phyloP scores from a whole-genome alignment of 2,888 invertebrate species.

The Drosophila bunnanda region DNA sequence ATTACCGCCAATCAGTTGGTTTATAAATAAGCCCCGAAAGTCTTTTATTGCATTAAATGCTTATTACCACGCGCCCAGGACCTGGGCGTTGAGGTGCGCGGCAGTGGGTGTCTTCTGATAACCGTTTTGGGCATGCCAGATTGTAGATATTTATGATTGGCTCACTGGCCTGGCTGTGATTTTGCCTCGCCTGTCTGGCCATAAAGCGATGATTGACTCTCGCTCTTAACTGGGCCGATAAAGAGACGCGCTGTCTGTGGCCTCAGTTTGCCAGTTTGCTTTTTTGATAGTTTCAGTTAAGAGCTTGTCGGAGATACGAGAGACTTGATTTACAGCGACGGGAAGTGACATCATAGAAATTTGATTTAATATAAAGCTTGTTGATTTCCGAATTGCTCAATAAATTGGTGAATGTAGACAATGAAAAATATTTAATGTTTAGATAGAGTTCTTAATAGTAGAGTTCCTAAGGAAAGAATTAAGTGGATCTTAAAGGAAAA shows the following conservation, averaged over 20 bases:
- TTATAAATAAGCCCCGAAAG: constrained; percentile 45
- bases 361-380: background rate
- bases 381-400: constrained; percentile 18
- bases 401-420: background rate
- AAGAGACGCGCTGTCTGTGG: constrained; percentile 56
- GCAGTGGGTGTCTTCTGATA: constrained; percentile 50
- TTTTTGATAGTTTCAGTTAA: constrained; percentile 32
- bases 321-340: constrained; percentile 25
- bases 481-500: background rate
- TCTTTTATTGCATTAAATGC: constrained; percentile 38
- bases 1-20: constrained; percentile 69
- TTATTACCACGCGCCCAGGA: constrained; percentile 20
- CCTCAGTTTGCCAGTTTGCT: constrained; percentile 7
- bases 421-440: background rate
- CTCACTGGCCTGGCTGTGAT: constrained; percentile 52
- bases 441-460: fast-evolving
- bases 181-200: constrained; percentile 60
- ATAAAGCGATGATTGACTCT: constrained; percentile 73
- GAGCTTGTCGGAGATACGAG: constrained; percentile 6
- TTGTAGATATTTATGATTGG: constrained; percentile 67
- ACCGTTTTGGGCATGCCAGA: constrained; percentile 51
- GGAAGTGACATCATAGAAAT: constrained; percentile 1
- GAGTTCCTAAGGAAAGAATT: no score
- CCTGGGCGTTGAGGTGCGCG: constrained; percentile 2
- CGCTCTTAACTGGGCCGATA: constrained; percentile 47